These are phyloP conservation scores for Sapayoa aenigma DNA, from an alignment of 2,113 vertebrate genomes.

Conservation along the genomic window DNA sequence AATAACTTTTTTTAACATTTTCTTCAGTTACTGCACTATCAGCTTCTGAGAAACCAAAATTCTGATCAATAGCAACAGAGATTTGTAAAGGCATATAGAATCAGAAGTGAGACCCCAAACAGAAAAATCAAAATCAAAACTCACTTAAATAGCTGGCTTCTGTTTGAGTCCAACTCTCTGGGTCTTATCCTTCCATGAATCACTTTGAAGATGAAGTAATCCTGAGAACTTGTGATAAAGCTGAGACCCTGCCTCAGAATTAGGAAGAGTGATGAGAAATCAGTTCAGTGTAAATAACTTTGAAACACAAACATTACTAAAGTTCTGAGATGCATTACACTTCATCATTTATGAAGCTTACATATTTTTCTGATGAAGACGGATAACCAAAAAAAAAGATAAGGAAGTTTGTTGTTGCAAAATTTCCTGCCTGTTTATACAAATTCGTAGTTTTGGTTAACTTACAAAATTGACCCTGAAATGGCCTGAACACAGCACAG, in stretches of 20 bases:
- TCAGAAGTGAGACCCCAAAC: background rate
- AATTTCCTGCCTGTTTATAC: background rate
- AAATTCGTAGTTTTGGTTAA: background rate
- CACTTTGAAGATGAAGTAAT: background rate
- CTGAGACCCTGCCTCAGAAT: background rate
- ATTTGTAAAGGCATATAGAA: background rate
- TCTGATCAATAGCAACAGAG: background rate
- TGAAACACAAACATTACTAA: background rate
- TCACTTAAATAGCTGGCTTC: background rate
- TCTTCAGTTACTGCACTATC: background rate
- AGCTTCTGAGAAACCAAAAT: background rate
- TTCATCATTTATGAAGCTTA: background rate
- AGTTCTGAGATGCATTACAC: background rate
- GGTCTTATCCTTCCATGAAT: background rate
- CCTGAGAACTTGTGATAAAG: background rate
- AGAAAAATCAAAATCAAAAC: background rate
- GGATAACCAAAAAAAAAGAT: background rate
- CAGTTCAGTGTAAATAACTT: background rate
- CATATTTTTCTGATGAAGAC: background rate
- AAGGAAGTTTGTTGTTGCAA: background rate
- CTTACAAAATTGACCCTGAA: conserved; percentile 29
- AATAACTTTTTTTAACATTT: background rate
- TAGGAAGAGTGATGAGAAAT: background rate
- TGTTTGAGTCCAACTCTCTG: background rate
- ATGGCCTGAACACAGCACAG: background rate